Base-by-base conservation (phyloP, 2,113 vertebrate species). In the Calidris pygmaea region DNA sequence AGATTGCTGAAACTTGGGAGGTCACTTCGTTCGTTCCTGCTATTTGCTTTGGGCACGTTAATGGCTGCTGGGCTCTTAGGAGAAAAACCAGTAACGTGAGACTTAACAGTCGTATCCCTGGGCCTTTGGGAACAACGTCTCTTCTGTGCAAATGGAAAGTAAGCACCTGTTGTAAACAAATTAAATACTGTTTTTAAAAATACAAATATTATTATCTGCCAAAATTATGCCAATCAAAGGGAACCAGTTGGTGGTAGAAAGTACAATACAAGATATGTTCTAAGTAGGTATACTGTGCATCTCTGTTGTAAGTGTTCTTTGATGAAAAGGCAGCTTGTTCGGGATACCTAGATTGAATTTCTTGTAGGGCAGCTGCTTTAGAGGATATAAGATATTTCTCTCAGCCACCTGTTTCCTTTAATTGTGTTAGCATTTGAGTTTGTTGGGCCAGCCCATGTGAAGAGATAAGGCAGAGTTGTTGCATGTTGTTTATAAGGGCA, bases 321-420 rank as follows among this genome's bases (percentile, higher is more conserved):
- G 97, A 96, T 97, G 96, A 98, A 98, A 98, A 97, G 96, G 97
- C 96, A 97, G 97, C 97, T 98, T 97, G 96, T 98, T 68, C n/a
- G 48, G 98, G 98, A 98, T 96, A 98, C 96, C 97, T 98, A 98
- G 97, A 98, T 98, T 98, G 96, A 98, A 98, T 99, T 99, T 99
- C 98, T 98, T 91, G 55, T 37, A 87, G 93, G 97, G 97, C 98
- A 98, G 98, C 98, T 98, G 98, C 98, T 97, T 97, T 97, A 95
- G 94, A 97, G 97, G 96, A 84, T 95, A 95, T 90, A 96, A 95
- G 90, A 96, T 98, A 98, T 98, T 98, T 96, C 92, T 97, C 98
- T 93, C 87, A 85, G 94, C 98, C 98, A 99, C 98, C 98, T 99
- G 98, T 99, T 99, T 97, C 93, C 96, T 97, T 96, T 97, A 88